Evolutionary conservation across 2,888 invertebrate species (phyloP).

Genomic region (Torymus texanus): DNA sequence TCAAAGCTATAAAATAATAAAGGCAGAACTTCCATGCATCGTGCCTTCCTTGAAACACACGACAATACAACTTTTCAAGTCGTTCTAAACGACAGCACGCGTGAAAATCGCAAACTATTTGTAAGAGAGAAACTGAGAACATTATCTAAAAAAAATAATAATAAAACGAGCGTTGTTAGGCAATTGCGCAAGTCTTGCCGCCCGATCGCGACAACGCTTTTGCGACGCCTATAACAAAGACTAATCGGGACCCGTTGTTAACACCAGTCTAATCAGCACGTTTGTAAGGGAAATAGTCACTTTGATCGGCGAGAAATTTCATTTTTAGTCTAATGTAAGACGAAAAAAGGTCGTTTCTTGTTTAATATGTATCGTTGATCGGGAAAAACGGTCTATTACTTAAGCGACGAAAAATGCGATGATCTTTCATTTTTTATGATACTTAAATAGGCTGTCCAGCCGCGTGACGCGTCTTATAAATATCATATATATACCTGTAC

Average conservation of each 20-base stretch:
- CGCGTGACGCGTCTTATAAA: neutral
- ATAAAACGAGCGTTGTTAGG: constrained; percentile 14
- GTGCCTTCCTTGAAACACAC: constrained; percentile 68
- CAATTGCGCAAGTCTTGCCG: constrained; percentile 35
- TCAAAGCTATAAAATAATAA: constrained; percentile 5
- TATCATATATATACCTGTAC: constrained; percentile 23
- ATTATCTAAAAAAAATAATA: neutral
- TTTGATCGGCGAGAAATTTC: neutral
- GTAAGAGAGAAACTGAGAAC: constrained; percentile 8
- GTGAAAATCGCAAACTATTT: constrained; percentile 35
- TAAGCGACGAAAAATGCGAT: neutral
- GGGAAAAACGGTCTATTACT: neutral
- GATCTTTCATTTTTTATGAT: constrained; percentile 18
- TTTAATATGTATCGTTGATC: neutral
- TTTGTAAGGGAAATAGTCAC: neutral
- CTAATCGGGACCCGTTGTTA: constrained; percentile 48
- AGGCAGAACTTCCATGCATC: constrained; percentile 71
- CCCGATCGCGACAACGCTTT: constrained; percentile 30
- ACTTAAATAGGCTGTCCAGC: constrained; percentile 9
- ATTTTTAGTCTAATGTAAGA: neutral
- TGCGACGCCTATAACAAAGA: constrained; percentile 31
- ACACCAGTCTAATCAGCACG: constrained; percentile 12
- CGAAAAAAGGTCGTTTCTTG: neutral
- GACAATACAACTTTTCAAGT: constrained; percentile 62
- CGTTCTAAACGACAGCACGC: constrained; percentile 28